phyloP scores from a whole-genome alignment of 37 sponge, comb jelly and placozoan species.

The Halichondria panicea region DNA sequence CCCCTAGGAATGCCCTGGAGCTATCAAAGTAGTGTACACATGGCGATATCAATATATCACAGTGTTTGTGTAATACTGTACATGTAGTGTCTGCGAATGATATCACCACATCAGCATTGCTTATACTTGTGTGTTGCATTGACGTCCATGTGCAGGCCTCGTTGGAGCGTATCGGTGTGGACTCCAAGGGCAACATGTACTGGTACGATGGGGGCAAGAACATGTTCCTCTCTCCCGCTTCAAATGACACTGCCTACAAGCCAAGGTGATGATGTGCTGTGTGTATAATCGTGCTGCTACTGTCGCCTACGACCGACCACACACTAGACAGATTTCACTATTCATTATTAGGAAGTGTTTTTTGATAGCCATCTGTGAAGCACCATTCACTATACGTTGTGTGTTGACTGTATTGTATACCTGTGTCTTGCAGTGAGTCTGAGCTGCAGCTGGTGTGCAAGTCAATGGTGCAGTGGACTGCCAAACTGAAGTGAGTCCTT shows the following conservation, averaged over 20 bases:
- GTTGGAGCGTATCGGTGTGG: conserved; percentile 63
- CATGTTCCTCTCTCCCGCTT: conserved; percentile 44
- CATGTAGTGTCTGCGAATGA: too few species aligned
- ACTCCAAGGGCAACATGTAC: conserved; percentile 54
- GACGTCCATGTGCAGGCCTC: conserved; percentile 29
- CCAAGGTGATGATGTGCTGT: conserved; percentile 37
- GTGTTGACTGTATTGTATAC: too few species aligned
- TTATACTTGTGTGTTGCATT: too few species aligned
- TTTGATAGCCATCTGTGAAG: too few species aligned
- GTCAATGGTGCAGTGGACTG: conserved; percentile 68
- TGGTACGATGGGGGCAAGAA: conserved; percentile 76
- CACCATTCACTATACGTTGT: too few species aligned
- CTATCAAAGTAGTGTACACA: too few species aligned
- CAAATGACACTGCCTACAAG: conserved; percentile 30
- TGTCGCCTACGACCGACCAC: background rate
- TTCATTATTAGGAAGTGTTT: too few species aligned
- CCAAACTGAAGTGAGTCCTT: conserved; percentile 60
- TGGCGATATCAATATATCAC: too few species aligned
- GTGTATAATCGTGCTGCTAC: background rate
- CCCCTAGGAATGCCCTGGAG: too few species aligned
- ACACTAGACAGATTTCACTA: too few species aligned
- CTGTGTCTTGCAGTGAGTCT: conserved; percentile 45
- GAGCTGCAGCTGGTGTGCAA: conserved; percentile 57
- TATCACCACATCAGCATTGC: too few species aligned
- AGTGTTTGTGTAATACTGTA: too few species aligned